Percentiles rank a stretch among this genome's conserved stretches.
phyloP scores from a whole-genome alignment of 2,113 vertebrate genomes.

The Passer montanus region DNA sequence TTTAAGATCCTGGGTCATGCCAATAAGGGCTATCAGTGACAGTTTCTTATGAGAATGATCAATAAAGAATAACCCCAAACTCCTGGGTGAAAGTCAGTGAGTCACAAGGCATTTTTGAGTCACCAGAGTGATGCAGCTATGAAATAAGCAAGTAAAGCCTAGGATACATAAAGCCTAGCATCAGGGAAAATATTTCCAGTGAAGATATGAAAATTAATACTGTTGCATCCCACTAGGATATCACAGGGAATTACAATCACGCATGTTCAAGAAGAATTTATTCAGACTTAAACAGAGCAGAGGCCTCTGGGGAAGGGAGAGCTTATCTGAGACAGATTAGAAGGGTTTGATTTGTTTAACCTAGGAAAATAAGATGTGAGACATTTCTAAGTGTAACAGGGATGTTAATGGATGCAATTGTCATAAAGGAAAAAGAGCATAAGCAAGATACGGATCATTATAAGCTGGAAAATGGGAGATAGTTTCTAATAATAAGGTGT shows the following conservation, averaged over 20 bases:
- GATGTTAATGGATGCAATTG: not conserved
- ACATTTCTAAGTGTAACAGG: not conserved
- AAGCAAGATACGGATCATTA: not conserved
- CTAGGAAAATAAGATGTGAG: not conserved
- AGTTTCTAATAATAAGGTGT: not conserved
- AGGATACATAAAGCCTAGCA: not conserved
- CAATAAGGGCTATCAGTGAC: not conserved
- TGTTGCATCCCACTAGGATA: not conserved
- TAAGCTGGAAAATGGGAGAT: not conserved
- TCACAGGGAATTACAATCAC: not conserved
- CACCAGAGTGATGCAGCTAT: not conserved
- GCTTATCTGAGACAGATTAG: not conserved
- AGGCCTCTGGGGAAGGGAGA: not conserved
- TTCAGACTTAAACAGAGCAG: not conserved
- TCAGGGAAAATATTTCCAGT: not conserved
- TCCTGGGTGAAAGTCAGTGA: not conserved
- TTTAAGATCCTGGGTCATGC: not conserved
- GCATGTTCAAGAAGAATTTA: not conserved
- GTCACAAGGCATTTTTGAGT: not conserved
- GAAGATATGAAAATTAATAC: not conserved
- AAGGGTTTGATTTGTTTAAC: conserved; percentile 32
- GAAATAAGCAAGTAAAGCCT: not conserved
- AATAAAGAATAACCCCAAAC: not conserved
- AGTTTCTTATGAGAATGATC: not conserved
- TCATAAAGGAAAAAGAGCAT: not conserved